Conservation (phyloP, 1,140 invertebrate species). For the Mesaphorura yosii region DNA sequence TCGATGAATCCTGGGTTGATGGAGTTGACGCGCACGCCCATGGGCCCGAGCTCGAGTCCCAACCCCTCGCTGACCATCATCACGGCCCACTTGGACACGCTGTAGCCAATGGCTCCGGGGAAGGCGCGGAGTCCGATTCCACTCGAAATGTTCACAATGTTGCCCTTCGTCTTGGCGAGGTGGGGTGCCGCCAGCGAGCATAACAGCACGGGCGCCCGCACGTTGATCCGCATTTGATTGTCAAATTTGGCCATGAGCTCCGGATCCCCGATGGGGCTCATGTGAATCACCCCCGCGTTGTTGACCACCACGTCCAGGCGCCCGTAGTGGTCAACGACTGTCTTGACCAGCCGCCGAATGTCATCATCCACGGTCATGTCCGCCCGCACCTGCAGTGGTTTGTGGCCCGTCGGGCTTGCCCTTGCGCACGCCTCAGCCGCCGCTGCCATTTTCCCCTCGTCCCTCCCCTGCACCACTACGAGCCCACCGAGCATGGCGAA, state of each 20-base stretch:
- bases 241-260: conserved; percentile 43
- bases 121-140: conserved; percentile 44
- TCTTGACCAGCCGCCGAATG: conserved; percentile 33
- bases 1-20: conserved; percentile 49
- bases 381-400: conserved; percentile 30
- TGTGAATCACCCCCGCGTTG: conserved; percentile 44
- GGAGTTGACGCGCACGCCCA: conserved; percentile 51
- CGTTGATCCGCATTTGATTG: conserved; percentile 44
- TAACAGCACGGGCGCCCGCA: conserved; percentile 30
- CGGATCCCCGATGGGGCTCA: conserved; percentile 43
- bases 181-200: conserved; percentile 42
- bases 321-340: conserved; percentile 31
- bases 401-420: not conserved
- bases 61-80: conserved; percentile 55
- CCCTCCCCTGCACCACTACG: conserved; percentile 3
- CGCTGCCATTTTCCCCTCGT: not conserved
- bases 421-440: not conserved
- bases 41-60: conserved; percentile 41
- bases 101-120: conserved; percentile 23
- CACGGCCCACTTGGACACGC: conserved; percentile 48
- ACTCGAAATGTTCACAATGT: conserved; percentile 48
- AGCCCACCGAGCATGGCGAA: not conserved
- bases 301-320: conserved; percentile 38
- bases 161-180: conserved; percentile 41
- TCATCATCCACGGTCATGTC: conserved; percentile 39